Conservation (phyloP, 2,113 vertebrate species). For the Clarias batrachus region DNA sequence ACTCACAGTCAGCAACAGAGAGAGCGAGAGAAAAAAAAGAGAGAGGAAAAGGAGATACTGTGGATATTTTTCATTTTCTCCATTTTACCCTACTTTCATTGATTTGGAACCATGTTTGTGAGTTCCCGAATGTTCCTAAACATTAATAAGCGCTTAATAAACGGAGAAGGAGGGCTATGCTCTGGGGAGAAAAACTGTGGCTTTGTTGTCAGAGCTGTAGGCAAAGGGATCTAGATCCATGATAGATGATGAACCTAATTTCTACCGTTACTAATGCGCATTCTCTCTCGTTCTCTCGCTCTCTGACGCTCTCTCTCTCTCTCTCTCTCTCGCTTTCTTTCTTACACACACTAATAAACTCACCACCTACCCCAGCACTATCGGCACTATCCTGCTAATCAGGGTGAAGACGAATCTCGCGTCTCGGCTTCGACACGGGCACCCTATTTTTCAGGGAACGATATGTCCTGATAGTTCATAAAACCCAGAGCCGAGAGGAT, state of each 20-base stretch:
- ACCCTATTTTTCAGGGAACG: constrained; percentile 19
- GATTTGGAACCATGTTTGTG: no score
- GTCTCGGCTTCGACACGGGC: constrained; percentile 18
- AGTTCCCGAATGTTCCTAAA: neutral
- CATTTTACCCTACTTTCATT: neutral
- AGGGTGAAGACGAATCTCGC: neutral
- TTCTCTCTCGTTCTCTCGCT: neutral
- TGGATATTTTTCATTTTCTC: neutral
- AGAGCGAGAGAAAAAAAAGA: constrained; percentile 27
- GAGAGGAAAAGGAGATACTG: constrained; percentile 33
- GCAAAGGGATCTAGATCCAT: neutral
- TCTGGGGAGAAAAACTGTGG: constrained; percentile 15
- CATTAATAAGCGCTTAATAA: neutral
- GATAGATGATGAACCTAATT: constrained; percentile 3
- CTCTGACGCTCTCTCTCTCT: neutral
- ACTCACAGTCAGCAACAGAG: constrained; percentile 24
- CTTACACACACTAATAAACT: constrained; percentile 1
- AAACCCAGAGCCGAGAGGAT: constrained; percentile 36
- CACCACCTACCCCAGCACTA: constrained; percentile 12
- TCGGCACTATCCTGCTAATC: constrained; percentile 24
- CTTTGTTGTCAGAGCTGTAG: constrained; percentile 4
- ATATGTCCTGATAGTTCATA: constrained; percentile 30
- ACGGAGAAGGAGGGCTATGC: neutral
- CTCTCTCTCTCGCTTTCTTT: neutral
- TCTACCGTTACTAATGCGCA: constrained; percentile 17